A percentile compares a stretch with the other conserved stretches of the same genome.
Evolutionary conservation across 2,113 vertebrate species (phyloP).

Genomic region (Abramis brama): DNA sequence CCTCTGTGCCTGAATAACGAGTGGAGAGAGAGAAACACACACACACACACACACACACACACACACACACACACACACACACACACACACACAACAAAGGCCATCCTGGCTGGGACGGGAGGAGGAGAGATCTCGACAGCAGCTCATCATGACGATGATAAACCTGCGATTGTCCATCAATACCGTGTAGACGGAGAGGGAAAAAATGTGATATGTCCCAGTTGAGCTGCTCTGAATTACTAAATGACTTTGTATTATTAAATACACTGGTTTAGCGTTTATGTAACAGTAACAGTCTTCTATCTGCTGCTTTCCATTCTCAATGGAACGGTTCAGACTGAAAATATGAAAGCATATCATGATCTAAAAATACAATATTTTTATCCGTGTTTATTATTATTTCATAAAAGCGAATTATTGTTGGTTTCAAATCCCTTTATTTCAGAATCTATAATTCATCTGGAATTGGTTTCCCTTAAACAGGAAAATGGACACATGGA

Average conservation of each 20-base stretch:
- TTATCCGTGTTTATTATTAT: not conserved
- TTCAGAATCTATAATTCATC: not conserved
- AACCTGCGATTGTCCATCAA: conserved; percentile 74
- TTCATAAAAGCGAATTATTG: not conserved
- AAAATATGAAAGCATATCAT: not conserved
- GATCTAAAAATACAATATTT: not conserved
- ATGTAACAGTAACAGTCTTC: not conserved
- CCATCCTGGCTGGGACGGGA: conserved; percentile 63
- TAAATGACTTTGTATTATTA: conserved; percentile 5
- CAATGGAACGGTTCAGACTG: not conserved
- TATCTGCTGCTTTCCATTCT: not conserved
- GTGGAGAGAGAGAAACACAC: conserved; percentile 41
- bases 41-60: not conserved
- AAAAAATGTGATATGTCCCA: not conserved
- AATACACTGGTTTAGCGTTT: conserved; percentile 8
- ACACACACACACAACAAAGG: conserved; percentile 71
- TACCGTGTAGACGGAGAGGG: conserved; percentile 28
- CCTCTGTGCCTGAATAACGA: conserved; percentile 74
- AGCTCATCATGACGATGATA: conserved; percentile 76
- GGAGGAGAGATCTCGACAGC: conserved; percentile 67
- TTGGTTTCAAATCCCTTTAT: not conserved
- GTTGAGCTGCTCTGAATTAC: conserved; percentile 38
- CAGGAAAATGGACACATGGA: not conserved
- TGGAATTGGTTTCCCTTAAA: not conserved
- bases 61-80: not conserved